These are phyloP conservation scores for Lutjanus erythropterus DNA, from an alignment of 2,113 vertebrate genomes.

Conservation along the genomic window DNA sequence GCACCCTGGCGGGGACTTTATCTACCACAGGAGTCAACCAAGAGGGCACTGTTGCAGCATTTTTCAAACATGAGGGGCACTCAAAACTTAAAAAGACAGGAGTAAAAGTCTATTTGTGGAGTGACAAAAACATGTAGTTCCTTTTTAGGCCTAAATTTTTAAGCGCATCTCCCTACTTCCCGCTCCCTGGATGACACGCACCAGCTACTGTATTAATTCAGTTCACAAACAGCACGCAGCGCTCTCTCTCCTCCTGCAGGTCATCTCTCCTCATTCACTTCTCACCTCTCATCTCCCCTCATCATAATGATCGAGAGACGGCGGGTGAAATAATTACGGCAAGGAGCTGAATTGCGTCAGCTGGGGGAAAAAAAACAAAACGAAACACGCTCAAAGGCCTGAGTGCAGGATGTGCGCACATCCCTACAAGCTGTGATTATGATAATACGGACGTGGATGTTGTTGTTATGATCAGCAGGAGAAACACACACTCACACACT, in stretches of 20 bases:
- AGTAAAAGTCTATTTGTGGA: neutral
- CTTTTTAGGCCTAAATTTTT: neutral
- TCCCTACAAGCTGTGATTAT: constrained; percentile 64
- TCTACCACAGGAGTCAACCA: no score
- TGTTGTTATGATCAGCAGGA: constrained; percentile 30
- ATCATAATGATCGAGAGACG: constrained; percentile 39
- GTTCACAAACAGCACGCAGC: constrained; percentile 4
- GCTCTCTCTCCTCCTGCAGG: constrained; percentile 9
- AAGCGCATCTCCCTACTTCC: neutral
- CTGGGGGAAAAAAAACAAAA: neutral
- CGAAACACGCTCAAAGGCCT: neutral
- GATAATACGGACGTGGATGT: constrained; percentile 49
- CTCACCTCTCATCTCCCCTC: constrained; percentile 18
- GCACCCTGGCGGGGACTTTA: no score
- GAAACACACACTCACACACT: neutral
- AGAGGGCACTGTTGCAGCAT: no score
- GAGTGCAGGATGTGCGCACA: constrained; percentile 59
- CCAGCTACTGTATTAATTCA: constrained; percentile 5
- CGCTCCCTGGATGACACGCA: neutral
- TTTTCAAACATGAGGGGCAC: no score
- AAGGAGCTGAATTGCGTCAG: constrained; percentile 44
- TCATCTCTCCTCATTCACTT: constrained; percentile 32
- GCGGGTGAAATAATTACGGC: constrained; percentile 65
- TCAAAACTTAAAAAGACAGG: neutral
- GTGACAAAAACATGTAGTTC: neutral